Evolutionary conservation across 23 tunicate genomes (phyloP), one percentile per base, ranked within the genome.

Genomic region (Trididemnum nubilum): DNA sequence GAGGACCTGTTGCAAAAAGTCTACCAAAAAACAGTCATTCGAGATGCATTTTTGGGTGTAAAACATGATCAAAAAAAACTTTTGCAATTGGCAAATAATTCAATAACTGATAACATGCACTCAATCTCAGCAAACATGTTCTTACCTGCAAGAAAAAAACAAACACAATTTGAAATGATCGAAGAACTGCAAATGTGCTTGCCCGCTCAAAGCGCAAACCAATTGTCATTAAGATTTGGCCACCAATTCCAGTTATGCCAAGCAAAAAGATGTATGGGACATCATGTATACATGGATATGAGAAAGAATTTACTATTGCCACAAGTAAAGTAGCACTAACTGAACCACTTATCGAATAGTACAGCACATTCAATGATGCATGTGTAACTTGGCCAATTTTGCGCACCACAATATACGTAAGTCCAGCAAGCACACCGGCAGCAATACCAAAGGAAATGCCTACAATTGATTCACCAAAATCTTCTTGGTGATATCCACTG

Each of bases 61-160:
- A n/a, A n/a, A n/a, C n/a, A n/a, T n/a, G n/a, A n/a, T n/a, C n/a
- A n/a, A n/a, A n/a, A n/a, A n/a, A n/a, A n/a, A n/a, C n/a, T n/a
- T n/a, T n/a, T n/a, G n/a, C n/a, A n/a, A n/a, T n/a, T n/a, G n/a
- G n/a, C n/a, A n/a, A n/a, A n/a, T n/a, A n/a, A n/a, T n/a, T n/a
- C n/a, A n/a, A n/a, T n/a, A n/a, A n/a, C n/a, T n/a, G n/a, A n/a
- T n/a, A n/a, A n/a, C n/a, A n/a, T n/a, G n/a, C n/a, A n/a, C n/a
- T n/a, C n/a, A n/a, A n/a, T n/a, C n/a, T n/a, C n/a, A n/a, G n/a
- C n/a, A n/a, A n/a, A n/a, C n/a, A n/a, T n/a, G n/a, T n/a, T n/a
- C n/a, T n/a, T n/a, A 85, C 96, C 89, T 90, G 96, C 65, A 90
- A 44, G 1, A 85, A 33, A 57, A 86, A 90, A 22, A 84, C 75